A percentile compares a stretch with the other conserved stretches of the same genome.
Evolutionary conservation across 2,113 vertebrate species (phyloP).

Genomic region (Calyptomena viridis): DNA sequence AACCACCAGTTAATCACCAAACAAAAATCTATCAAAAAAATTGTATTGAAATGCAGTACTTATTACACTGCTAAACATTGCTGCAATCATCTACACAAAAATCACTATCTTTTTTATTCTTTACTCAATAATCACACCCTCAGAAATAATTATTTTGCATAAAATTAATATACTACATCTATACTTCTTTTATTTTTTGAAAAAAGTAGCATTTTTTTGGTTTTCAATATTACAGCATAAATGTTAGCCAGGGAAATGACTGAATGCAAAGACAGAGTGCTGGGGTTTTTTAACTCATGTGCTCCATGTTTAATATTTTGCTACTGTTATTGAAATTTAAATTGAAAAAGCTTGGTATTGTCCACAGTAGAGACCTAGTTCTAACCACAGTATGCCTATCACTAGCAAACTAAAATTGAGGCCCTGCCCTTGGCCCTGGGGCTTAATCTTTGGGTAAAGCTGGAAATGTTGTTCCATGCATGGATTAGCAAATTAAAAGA

Average conservation of each 20-base stretch:
- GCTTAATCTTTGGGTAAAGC: constrained; percentile 59
- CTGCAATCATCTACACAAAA: constrained; percentile 31
- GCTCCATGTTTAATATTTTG: constrained; percentile 47
- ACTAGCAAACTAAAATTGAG: constrained; percentile 71
- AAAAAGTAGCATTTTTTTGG: not conserved
- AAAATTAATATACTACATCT: constrained; percentile 30
- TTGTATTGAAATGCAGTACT: constrained; percentile 11
- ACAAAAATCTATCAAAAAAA: constrained; percentile 55
- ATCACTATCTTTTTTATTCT: constrained; percentile 44
- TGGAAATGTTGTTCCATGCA: constrained; percentile 65
- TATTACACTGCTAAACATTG: constrained; percentile 29
- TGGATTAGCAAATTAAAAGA: constrained; percentile 72
- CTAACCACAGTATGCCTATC: constrained; percentile 44
- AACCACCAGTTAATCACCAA: constrained; percentile 49
- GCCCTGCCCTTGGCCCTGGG: constrained; percentile 64
- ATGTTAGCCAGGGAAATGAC: not conserved
- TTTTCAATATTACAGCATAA: not conserved
- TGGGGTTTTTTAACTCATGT: not conserved
- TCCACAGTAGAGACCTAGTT: constrained; percentile 44
- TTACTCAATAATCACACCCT: constrained; percentile 40
- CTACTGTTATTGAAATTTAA: constrained; percentile 64
- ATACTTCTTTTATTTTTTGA: not conserved
- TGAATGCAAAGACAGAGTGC: not conserved
- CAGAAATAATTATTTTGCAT: constrained; percentile 49
- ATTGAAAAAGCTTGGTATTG: constrained; percentile 67